Evolutionary conservation across 2,888 invertebrate genomes (phyloP).

Genomic region (Calameuta idolon): DNA sequence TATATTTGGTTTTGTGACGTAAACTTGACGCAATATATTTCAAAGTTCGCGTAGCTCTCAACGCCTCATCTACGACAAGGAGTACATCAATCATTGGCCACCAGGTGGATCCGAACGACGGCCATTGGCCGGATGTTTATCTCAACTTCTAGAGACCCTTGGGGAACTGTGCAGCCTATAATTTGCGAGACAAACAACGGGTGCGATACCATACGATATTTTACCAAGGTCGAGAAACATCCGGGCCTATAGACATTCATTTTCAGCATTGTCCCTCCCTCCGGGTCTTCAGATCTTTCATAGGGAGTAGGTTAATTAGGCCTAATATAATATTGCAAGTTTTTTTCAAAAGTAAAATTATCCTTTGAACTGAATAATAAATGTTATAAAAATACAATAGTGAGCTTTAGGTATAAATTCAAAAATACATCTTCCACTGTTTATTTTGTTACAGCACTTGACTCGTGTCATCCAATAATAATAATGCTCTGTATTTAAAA

Average conservation of each 20-base stretch:
- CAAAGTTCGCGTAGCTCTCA: background rate
- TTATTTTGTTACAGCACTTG: no score
- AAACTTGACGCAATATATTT: background rate
- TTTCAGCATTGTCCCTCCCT: background rate
- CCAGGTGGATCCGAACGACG: conserved; percentile 1
- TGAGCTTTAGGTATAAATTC: no score
- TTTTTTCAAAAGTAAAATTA: background rate
- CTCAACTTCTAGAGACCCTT: background rate
- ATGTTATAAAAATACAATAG: no score
- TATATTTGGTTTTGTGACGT: background rate
- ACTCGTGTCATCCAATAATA: background rate
- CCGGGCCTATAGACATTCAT: background rate
- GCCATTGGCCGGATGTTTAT: conserved; percentile 6
- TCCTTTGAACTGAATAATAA: background rate
- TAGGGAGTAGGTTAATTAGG: background rate
- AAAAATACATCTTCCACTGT: no score
- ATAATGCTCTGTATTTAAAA: background rate
- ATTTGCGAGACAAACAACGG: background rate
- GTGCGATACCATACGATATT: background rate
- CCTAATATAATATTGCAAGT: no score
- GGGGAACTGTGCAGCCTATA: background rate
- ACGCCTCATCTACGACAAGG: background rate
- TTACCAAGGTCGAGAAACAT: background rate
- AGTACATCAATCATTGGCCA: background rate
- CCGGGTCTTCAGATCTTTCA: background rate